These are phyloP conservation scores for Clarias platycephalus DNA, from an alignment of 2,797 vertebrate species.

Conservation along the genomic window DNA sequence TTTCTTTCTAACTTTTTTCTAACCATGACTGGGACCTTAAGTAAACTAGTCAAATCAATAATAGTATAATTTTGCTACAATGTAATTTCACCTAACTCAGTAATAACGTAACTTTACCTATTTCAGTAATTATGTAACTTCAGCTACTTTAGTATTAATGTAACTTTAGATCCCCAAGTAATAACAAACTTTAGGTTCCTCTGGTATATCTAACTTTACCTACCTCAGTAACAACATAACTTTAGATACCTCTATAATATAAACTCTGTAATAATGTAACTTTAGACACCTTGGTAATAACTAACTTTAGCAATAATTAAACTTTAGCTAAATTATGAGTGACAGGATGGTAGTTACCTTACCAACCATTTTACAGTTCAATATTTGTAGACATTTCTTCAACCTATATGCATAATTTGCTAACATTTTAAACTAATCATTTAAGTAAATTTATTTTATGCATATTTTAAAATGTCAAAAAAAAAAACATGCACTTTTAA, in stretches of 20 bases:
- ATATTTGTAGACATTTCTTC: neutral
- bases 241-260: neutral
- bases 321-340: neutral
- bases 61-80: neutral
- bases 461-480: neutral
- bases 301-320: neutral
- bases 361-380: neutral
- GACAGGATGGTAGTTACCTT: neutral
- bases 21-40: neutral
- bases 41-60: too few relatives aligned
- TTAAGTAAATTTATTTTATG: neutral
- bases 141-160: neutral
- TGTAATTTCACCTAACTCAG: neutral
- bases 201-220: neutral
- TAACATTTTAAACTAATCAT: neutral
- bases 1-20: neutral
- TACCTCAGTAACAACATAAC: neutral
- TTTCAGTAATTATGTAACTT: neutral
- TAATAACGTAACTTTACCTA: neutral
- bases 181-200: neutral
- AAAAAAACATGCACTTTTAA: neutral
- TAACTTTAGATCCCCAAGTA: neutral
- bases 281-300: neutral
- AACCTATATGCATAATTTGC: neutral
- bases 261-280: too few relatives aligned